Conservation (phyloP, 2,797 vertebrate genomes). For the Myotis myotis region DNA sequence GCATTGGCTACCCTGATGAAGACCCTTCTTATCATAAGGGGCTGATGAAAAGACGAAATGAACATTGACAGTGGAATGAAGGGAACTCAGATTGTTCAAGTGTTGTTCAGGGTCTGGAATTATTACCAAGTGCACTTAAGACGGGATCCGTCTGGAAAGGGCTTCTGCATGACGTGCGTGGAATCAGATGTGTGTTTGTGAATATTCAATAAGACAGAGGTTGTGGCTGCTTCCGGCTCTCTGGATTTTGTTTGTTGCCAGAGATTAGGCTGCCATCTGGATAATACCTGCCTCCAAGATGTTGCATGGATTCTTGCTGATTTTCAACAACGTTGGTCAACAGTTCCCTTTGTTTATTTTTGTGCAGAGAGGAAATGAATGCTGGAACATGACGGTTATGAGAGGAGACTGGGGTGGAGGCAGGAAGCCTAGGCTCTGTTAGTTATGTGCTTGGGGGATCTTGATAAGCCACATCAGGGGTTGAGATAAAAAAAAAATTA, state of each 20-base stretch:
- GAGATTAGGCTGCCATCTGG: conserved; percentile 77
- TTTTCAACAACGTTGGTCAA: conserved; percentile 62
- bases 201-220: conserved; percentile 60
- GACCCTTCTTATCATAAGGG: neutral
- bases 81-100: neutral
- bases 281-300: conserved; percentile 54
- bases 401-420: neutral
- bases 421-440: neutral
- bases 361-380: neutral
- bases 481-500: neutral
- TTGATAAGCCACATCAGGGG: neutral
- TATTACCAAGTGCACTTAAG: neutral
- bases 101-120: conserved; percentile 13
- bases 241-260: conserved; percentile 64
- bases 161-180: neutral
- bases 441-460: neutral
- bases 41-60: conserved; percentile 16
- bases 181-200: conserved; percentile 61
- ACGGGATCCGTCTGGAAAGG: neutral
- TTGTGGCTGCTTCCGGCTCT: conserved; percentile 27
- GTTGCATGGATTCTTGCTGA: conserved; percentile 45
- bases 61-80: neutral
- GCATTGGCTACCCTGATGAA: neutral
- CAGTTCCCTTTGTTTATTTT: conserved; percentile 1
- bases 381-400: neutral